Percentiles rank a stretch among this genome's conserved stretches.
phyloP scores from a whole-genome alignment of 2,113 vertebrate genomes.

The Okapia johnstoni region DNA sequence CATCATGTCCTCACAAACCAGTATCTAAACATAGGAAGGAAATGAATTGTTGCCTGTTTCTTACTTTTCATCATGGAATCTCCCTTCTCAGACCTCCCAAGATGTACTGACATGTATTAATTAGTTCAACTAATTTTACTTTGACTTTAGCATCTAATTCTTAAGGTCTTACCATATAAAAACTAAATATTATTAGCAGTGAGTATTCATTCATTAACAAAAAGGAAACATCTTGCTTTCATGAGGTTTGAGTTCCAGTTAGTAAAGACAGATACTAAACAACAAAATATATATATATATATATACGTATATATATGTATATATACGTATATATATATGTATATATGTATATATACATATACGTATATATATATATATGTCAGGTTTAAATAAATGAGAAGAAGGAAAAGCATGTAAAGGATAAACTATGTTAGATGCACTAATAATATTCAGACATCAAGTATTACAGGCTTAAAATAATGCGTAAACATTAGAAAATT shows the following conservation, averaged over 20 bases:
- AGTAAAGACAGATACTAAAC: not conserved
- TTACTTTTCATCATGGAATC: not conserved
- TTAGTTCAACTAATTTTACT: not conserved
- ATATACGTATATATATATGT: no score
- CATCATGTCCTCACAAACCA: not conserved
- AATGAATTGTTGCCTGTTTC: not conserved
- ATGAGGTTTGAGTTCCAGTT: not conserved
- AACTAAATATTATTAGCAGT: not conserved
- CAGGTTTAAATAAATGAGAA: not conserved
- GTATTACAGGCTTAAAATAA: not conserved
- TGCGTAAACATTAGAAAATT: not conserved
- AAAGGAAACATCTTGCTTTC: not conserved
- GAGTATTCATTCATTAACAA: not conserved
- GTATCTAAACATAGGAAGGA: not conserved
- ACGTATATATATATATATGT: not conserved
- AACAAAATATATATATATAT: no score
- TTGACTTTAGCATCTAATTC: not conserved
- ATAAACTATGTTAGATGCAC: not conserved
- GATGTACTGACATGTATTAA: not conserved
- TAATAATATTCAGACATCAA: not conserved
- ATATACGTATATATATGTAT: no score
- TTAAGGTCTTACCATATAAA: not conserved
- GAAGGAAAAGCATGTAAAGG: not conserved
- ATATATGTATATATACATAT: no score
- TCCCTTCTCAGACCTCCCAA: not conserved